Evolutionary conservation across 2,797 vertebrate genomes (phyloP).

Genomic region (Squalus acanthias): DNA sequence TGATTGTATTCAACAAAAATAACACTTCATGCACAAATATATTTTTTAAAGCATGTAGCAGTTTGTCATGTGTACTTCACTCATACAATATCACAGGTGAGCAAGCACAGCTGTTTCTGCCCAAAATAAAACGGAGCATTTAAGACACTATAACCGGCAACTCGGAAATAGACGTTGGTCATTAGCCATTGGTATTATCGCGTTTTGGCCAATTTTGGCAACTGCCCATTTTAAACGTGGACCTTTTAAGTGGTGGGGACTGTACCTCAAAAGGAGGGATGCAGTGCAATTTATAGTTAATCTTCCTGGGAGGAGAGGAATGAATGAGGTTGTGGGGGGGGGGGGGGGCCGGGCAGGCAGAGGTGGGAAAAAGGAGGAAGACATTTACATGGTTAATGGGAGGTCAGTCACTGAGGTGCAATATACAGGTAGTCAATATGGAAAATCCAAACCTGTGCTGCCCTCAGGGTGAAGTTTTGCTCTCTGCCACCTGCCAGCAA

Average conservation of each 20-base stretch:
- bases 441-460: background rate
- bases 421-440: background rate
- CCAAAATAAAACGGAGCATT: background rate
- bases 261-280: background rate
- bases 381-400: background rate
- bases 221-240: background rate
- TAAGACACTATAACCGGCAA: background rate
- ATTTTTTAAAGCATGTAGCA: background rate
- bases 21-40: background rate
- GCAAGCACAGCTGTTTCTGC: background rate
- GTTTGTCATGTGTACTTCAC: background rate
- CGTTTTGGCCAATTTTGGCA: background rate
- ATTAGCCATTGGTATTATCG: background rate
- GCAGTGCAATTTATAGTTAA: background rate
- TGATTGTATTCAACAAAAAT: no score
- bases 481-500: background rate
- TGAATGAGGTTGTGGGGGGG: background rate
- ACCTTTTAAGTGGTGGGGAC: background rate
- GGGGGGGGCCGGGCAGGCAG: no score
- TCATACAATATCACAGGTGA: background rate
- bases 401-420: background rate
- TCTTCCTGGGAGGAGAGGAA: background rate
- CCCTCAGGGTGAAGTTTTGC: background rate
- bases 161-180: background rate
- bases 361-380: background rate